Evolutionary conservation across 1,140 invertebrate genomes (phyloP), one percentile per base, ranked within the genome.

Genomic region (Augochlora pura): DNA sequence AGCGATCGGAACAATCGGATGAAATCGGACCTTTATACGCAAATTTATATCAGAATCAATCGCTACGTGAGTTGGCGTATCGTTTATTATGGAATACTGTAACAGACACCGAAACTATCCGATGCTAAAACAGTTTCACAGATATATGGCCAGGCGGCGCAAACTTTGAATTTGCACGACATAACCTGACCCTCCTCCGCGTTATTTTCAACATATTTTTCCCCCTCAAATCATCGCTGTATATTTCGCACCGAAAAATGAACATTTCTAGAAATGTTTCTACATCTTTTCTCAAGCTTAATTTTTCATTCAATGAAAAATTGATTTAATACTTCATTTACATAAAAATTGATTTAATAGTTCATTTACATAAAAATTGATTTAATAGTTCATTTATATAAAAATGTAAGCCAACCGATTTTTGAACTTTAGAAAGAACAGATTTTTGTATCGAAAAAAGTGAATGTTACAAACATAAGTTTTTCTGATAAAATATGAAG

Each of bases 41-140:
- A 46, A 69, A 27, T 27, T 57, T 38, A 39, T 52, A 54, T 62
- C 64, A 52, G 54, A 60, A 71, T 52, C 74, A 59, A 42, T 52
- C 23, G 60, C 27, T 14, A 46, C 38, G 54, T 23, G 39, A 39
- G 32, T 60, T 46, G 14, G 38, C 39, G 54, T 60, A 60, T 60
- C 74, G 54, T 75, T 66, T 63, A 23, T 75, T 49, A 66, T 21
- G 27, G 54, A 66, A 60, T 60, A 38, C 39, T 10, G 39, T 49
- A 60, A 60, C 54, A 49, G 39, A 68, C 59, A 76, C 68, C 39
- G 64, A 32, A 68, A 67, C 64, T 32, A 67, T 46, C 73, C n/a
- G 67, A 57, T 64, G 72, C 52, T 39, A 42, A 77, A 63, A 64
- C 76, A 72, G 72, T 77, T 77, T 77, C 25, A 71, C 38, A 14